Evolutionary conservation across 2,888 invertebrate genomes (phyloP).

Genomic region (Dinocampus coccinellae): DNA sequence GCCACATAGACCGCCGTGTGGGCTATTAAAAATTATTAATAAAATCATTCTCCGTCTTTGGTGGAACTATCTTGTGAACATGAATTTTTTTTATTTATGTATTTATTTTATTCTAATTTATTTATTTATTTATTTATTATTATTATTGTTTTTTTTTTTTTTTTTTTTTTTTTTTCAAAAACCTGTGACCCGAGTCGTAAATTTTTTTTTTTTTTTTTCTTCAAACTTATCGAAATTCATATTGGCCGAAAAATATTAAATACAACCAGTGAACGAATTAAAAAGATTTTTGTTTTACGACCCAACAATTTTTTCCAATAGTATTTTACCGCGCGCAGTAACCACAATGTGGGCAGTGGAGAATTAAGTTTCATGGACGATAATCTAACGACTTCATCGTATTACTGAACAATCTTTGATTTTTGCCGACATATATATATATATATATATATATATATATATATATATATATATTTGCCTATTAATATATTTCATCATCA

Average conservation of each 20-base stretch:
- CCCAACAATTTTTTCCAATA: slow-evolving; percentile 29
- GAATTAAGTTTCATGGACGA: background rate
- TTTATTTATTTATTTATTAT: background rate
- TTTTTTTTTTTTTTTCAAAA: slow-evolving; percentile 28
- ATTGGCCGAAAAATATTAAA: slow-evolving; percentile 1
- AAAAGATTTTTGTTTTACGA: slow-evolving; percentile 44
- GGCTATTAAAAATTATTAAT: slow-evolving; percentile 56
- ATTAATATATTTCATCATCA: slow-evolving; percentile 7
- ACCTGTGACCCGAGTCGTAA: slow-evolving; percentile 51
- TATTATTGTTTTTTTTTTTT: background rate
- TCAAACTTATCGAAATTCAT: slow-evolving; percentile 38
- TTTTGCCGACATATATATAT: slow-evolving; percentile 5
- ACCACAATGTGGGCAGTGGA: background rate
- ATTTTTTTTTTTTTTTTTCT: slow-evolving; percentile 53
- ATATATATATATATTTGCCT: slow-evolving; percentile 3
- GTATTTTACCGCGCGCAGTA: slow-evolving; percentile 11
- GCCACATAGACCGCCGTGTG: slow-evolving; percentile 10
- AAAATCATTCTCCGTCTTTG: slow-evolving; percentile 53
- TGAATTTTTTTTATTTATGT: slow-evolving; percentile 46
- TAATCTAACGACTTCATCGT: slow-evolving; percentile 30
- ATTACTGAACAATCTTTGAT: slow-evolving; percentile 6
- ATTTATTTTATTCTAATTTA: slow-evolving; percentile 1
- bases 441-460: too few species aligned
- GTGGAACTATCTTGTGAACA: slow-evolving; percentile 53
- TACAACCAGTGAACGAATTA: slow-evolving; percentile 36